A percentile compares a stretch with the other conserved stretches of the same genome.
Evolutionary conservation across 2,797 vertebrate species (phyloP).

Genomic region (Neomorphus geoffroyi): DNA sequence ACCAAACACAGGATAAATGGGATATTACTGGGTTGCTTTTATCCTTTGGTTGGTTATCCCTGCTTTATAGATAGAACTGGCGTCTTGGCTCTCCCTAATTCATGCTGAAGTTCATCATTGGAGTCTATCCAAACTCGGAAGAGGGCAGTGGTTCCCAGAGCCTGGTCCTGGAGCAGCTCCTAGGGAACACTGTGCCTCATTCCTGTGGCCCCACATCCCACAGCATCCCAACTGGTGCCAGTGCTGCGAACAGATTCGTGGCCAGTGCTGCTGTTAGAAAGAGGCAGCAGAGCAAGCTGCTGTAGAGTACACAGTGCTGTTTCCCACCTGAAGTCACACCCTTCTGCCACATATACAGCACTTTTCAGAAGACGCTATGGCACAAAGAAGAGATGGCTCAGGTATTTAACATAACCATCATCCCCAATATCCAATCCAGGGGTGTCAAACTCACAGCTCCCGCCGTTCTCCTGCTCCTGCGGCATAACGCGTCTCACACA

Average conservation of each 20-base stretch:
- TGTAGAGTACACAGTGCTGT: accelerated
- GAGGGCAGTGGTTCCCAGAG: not conserved
- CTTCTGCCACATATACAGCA: accelerated
- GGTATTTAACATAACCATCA: not conserved
- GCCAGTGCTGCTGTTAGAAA: accelerated
- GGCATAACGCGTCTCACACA: no score
- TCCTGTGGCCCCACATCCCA: not conserved
- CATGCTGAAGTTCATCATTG: not conserved
- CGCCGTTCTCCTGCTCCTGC: no score
- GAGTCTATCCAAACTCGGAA: not conserved
- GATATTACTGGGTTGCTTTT: not conserved
- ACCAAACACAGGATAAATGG: not conserved
- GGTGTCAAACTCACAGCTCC: no score
- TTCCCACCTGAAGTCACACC: not conserved
- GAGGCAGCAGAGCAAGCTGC: accelerated
- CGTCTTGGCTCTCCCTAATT: no score
- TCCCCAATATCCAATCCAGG: not conserved
- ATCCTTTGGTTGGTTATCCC: not conserved
- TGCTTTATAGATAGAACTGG: not conserved
- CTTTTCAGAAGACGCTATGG: not conserved
- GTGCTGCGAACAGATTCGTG: not conserved
- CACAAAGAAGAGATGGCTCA: not conserved
- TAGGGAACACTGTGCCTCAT: accelerated
- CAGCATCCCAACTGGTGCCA: not conserved
- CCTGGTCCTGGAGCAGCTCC: not conserved